phyloP scores from a whole-genome alignment of 1,140 invertebrate species.

The Caenorhabditis briggsae region DNA sequence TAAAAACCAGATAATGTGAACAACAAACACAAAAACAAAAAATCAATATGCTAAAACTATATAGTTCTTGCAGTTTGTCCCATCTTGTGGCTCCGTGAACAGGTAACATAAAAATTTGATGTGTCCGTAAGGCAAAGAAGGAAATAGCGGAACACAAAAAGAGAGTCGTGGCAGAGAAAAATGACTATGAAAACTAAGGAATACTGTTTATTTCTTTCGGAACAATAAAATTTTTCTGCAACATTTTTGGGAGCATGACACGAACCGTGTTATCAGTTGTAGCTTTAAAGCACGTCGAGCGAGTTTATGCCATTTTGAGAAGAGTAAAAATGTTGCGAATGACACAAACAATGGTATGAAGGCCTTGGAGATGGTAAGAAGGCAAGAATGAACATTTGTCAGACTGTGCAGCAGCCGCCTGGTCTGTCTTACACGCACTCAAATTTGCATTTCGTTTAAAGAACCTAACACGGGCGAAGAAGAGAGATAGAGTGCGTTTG shows the following conservation, averaged over 20 bases:
- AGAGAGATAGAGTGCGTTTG: slow-evolving; percentile 23
- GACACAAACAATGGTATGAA: slow-evolving; percentile 39
- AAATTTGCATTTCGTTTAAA: slow-evolving; percentile 56
- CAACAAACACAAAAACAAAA: background rate
- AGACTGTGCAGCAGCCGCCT: slow-evolving; percentile 32
- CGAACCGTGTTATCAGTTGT: slow-evolving; percentile 28
- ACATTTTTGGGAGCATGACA: slow-evolving; percentile 14
- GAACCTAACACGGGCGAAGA: background rate
- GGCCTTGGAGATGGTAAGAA: background rate
- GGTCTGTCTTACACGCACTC: slow-evolving; percentile 48
- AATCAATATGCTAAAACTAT: background rate
- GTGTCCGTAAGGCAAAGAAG: slow-evolving; percentile 43
- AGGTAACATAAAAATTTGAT: slow-evolving; percentile 54
- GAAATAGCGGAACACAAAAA: slow-evolving; percentile 7
- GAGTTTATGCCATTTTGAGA: slow-evolving; percentile 32
- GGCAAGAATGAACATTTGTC: slow-evolving; percentile 26
- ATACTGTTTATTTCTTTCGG: slow-evolving; percentile 2
- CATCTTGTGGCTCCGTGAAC: background rate
- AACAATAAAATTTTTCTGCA: slow-evolving; percentile 7
- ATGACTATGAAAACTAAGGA: background rate
- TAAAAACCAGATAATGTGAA: too few relatives aligned
- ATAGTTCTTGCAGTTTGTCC: background rate
- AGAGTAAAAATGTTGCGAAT: background rate
- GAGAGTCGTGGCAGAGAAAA: background rate
- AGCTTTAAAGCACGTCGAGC: background rate